Base-by-base conservation (phyloP, 2,113 vertebrate species). In the Merops nubicus region DNA sequence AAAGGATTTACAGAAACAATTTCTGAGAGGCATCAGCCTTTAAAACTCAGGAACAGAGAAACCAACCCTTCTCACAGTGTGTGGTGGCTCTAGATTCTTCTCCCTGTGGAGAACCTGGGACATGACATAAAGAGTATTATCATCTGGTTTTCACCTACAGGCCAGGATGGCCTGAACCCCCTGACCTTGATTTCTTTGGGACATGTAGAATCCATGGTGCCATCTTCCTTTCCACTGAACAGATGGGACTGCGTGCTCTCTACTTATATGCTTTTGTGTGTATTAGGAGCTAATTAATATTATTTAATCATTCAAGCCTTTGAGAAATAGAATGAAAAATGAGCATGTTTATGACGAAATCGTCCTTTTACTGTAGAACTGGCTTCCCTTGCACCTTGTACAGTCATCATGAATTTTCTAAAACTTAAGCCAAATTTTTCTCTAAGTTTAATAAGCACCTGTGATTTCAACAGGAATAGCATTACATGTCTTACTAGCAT, bases 401-500 rank as follows among this genome's bases (percentile, higher is more conserved):
- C 38, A 45, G 23, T 9, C 67, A 22, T 43, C 3, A 22, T 5
- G 5, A 18, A 15, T 70, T 42, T 43, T 68, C 12, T 33, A 34
- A 20, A 26, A 48, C 23, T 56, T 65, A 33, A 38, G 19, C 1
- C 1, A 34, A 57, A 33, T 4, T 11, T 29, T n/a, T 78, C 34
- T 78, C 3, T 43, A 15, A 15, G 5, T 51, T 53, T 51, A 21
- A 11, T 15, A 34, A 62, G 33, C 22, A 38, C 8, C 3, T 0
- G 1, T 22, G 15, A 8, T 28, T 74, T 47, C 9, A 50, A 5
- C 13, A 72, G 38, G 51, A 89, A 3, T 29, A 26, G 20, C 2
- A 4, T 11, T 74, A 50, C 29, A 1, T 5, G 2, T 51, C 1
- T 8, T 12, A 2, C 50, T 20, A 15, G 33, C 4, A 3, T 43